These are phyloP conservation scores for Peribatodes rhomboidaria DNA, from an alignment of 2,888 invertebrate species.

Conservation along the genomic window DNA sequence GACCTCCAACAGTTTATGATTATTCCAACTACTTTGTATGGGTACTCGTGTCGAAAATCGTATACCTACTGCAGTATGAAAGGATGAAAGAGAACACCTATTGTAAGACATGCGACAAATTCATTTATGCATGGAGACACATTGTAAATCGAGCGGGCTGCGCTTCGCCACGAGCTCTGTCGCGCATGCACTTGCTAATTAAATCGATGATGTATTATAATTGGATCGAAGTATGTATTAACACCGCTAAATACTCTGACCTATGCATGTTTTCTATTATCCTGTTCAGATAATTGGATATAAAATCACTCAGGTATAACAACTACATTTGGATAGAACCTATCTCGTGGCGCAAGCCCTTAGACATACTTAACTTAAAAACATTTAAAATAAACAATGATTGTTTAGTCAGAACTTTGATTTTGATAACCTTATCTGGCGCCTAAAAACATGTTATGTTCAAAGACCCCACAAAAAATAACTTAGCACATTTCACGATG, in stretches of 20 bases:
- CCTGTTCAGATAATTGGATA: slow-evolving; percentile 23
- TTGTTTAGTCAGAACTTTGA: background rate
- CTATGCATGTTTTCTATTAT: slow-evolving; percentile 27
- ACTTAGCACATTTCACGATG: slow-evolving; percentile 40
- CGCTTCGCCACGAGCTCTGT: slow-evolving; percentile 38
- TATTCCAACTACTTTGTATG: background rate
- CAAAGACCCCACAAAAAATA: slow-evolving; percentile 32
- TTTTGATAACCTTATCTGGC: slow-evolving; percentile 23
- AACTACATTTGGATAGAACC: background rate
- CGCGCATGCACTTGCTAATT: slow-evolving; percentile 54
- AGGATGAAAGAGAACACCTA: slow-evolving; percentile 13
- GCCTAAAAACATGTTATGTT: slow-evolving; percentile 31
- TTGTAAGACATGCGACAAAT: slow-evolving; percentile 40
- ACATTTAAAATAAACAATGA: background rate
- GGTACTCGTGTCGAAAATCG: too few species aligned
- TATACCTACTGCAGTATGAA: too few species aligned
- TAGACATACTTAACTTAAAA: too few species aligned
- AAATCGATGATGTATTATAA: slow-evolving; percentile 57
- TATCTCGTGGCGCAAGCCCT: too few species aligned
- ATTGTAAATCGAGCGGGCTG: slow-evolving; percentile 24
- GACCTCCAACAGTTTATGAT: slow-evolving; percentile 5
- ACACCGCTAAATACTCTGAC: slow-evolving; percentile 31
- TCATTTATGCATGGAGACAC: slow-evolving; percentile 31
- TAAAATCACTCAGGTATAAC: background rate
- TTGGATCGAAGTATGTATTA: slow-evolving; percentile 49